These are phyloP conservation scores for Thunnus albacares DNA, from an alignment of 2,797 vertebrate species.

Conservation along the genomic window DNA sequence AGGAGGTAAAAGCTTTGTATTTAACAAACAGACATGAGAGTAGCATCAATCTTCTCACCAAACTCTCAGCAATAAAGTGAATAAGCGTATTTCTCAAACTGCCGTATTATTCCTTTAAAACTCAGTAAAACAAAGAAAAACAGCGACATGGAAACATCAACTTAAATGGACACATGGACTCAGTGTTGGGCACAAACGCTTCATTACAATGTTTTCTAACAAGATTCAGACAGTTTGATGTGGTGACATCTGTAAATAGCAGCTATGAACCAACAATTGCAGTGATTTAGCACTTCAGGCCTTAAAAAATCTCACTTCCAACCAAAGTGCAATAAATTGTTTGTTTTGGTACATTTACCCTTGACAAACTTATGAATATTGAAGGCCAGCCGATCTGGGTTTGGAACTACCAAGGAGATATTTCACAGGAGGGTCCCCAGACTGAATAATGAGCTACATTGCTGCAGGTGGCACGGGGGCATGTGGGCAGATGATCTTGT, in stretches of 20 bases:
- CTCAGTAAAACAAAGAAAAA: not conserved
- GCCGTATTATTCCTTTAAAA: not conserved
- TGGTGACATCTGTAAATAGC: not conserved
- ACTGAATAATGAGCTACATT: slow-evolving; percentile 35
- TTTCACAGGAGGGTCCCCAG: slow-evolving; percentile 29
- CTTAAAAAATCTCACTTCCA: no score
- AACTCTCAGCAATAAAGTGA: not conserved
- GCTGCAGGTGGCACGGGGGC: slow-evolving; percentile 22
- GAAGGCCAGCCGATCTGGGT: slow-evolving; percentile 14
- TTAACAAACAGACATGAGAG: not conserved
- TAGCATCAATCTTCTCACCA: not conserved
- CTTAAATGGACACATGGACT: not conserved
- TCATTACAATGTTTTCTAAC: not conserved
- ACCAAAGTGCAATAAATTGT: no score
- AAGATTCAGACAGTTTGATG: not conserved
- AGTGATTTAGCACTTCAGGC: not conserved
- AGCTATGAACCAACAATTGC: not conserved
- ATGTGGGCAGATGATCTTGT: slow-evolving; percentile 18
- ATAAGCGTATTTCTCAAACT: not conserved
- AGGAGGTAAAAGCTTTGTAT: no score
- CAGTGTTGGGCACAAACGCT: not conserved
- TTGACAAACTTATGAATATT: slow-evolving; percentile 13
- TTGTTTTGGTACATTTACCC: not conserved
- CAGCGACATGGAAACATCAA: not conserved
- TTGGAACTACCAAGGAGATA: slow-evolving; percentile 18